Conservation (phyloP, 2,113 vertebrate genomes). For the Aix galericulata region DNA sequence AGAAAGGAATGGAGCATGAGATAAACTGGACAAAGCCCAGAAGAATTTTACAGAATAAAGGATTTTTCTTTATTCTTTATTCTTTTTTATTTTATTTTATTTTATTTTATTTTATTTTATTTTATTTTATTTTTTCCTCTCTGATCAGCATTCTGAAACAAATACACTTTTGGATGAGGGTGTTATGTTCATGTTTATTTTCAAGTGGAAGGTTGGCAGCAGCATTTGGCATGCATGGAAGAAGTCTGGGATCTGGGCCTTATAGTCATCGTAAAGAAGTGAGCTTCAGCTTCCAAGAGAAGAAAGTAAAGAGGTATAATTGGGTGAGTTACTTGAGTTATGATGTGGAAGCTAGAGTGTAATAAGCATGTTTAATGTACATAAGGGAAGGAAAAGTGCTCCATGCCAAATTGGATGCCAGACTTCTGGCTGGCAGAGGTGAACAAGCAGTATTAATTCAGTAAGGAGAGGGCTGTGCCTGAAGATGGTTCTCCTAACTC, state of each 20-base stretch:
- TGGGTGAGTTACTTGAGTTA: slow-evolving; percentile 15
- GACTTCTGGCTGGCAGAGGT: background rate
- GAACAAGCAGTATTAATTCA: background rate
- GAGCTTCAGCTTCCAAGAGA: background rate
- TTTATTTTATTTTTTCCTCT: background rate
- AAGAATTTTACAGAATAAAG: background rate
- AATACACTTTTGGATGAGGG: background rate
- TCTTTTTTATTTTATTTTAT: background rate
- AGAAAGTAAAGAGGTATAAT: background rate
- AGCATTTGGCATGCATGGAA: background rate
- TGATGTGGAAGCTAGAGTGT: background rate
- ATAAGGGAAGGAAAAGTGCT: background rate
- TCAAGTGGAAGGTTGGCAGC: background rate
- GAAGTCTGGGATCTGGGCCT: background rate
- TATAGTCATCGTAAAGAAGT: background rate
- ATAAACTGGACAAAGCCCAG: background rate
- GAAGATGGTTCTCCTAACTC: background rate
- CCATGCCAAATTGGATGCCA: background rate
- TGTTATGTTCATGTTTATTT: background rate
- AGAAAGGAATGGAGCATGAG: background rate
- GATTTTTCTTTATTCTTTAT: background rate
- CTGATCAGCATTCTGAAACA: background rate
- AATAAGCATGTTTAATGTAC: background rate
- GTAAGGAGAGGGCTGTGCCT: background rate
- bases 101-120: background rate